A percentile compares a stretch with the other conserved stretches of the same genome.
These are phyloP conservation scores for Falco biarmicus DNA, from an alignment of 2,797 vertebrate species.

Conservation along the genomic window DNA sequence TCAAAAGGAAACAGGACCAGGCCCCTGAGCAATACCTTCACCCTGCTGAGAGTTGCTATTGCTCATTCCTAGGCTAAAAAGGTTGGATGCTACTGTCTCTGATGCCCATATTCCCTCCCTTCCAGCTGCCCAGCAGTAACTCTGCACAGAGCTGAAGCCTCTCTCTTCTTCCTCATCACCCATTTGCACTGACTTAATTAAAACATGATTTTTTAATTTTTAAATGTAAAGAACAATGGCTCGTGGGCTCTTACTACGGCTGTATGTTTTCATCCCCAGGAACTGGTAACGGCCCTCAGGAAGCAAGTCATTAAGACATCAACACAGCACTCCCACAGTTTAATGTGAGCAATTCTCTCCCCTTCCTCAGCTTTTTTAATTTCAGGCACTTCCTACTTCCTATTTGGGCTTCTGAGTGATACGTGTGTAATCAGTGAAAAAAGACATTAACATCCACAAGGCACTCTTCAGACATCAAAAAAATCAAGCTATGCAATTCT, in stretches of 20 bases:
- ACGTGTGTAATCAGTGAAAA: constrained; percentile 44
- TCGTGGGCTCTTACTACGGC: neutral
- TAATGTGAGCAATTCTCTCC: neutral
- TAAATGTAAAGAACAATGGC: neutral
- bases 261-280: neutral
- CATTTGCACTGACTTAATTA: constrained; percentile 3
- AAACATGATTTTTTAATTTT: neutral
- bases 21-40: neutral
- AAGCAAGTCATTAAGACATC: constrained; percentile 32
- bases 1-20: neutral
- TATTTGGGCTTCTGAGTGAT: constrained; percentile 23
- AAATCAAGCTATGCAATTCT: constrained; percentile 19
- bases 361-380: constrained; percentile 9
- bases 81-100: neutral
- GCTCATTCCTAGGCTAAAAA: neutral
- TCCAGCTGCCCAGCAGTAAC: neutral
- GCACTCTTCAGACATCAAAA: constrained; percentile 31
- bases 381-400: constrained; percentile 44
- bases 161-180: neutral
- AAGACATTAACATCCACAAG: constrained; percentile 27
- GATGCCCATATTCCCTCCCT: neutral
- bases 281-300: neutral
- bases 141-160: neutral
- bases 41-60: neutral
- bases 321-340: neutral